Evolutionary conservation across 2,888 invertebrate species (phyloP), one percentile per base, ranked within the genome.

Genomic region (Torymus texanus): DNA sequence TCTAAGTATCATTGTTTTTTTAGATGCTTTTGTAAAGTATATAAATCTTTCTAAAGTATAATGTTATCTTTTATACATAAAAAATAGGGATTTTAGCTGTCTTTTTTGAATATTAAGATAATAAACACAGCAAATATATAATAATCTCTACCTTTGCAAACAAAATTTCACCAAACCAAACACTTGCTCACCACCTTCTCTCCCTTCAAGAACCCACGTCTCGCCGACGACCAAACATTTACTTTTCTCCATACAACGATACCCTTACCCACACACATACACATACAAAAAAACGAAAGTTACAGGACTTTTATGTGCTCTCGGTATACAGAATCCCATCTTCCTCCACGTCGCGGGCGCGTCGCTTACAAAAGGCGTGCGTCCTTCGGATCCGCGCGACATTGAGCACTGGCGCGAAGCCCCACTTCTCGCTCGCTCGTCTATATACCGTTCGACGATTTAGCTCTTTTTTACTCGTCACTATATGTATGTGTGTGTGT

Each of bases 331-430:
- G 55, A 73, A 73, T 0, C 29, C 29, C 29, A 65, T 75, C 55
- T 29, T 71, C 71, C 51, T 68, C 50, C 14, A 10, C 53, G 41
- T 24, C 50, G 61, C 11, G 41, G 71, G 8, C 41, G 67, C 18
- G 53, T 41, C 14, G 1, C 29, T 29, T 41, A 68, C 68, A 75
- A 68, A 75, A 68, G 75, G 12, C 29, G 0, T 29, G 29, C 62
- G 75, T 75, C 75, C 75, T 75, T 75, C 75, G 62, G 16, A 12
- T 41, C 21, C 41, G n/a, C 18, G 24, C 63, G 65, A 66, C 66
- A 66, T 74, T 66, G 74, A 58, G 50, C 24, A 2, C 2, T 21
- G 21, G 21, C 21, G 21, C 2, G n/a, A 63, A 74, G 66, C 29
- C 51, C 61, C 53, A 53, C 53, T 67, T 67, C 24, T 56, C 51